Percentiles rank a stretch among this genome's conserved stretches.
These are phyloP conservation scores for Aphelocoma coerulescens DNA, from an alignment of 2,113 vertebrate genomes.

Conservation along the genomic window DNA sequence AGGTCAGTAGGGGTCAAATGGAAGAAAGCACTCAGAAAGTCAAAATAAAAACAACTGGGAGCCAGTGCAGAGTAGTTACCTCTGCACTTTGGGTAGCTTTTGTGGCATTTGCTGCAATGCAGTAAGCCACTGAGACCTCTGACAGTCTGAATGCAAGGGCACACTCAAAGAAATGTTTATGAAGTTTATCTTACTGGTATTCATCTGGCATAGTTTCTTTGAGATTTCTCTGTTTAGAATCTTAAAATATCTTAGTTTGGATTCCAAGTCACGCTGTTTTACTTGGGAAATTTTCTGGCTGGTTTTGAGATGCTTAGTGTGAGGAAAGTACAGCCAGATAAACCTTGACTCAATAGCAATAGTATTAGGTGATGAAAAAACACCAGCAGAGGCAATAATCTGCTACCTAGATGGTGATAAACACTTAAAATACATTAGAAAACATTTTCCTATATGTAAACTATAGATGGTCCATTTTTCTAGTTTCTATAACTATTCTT, in stretches of 20 bases:
- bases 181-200: neutral
- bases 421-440: neutral
- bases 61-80: neutral
- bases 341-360: neutral
- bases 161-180: neutral
- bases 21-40: neutral
- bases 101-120: neutral
- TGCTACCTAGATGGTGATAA: neutral
- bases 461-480: neutral
- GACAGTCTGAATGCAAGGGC: neutral
- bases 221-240: neutral
- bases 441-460: neutral
- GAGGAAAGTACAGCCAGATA: neutral
- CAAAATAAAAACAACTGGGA: neutral
- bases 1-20: neutral
- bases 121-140: neutral
- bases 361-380: neutral
- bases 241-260: neutral
- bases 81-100: neutral
- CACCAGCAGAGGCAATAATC: neutral
- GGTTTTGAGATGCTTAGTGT: neutral
- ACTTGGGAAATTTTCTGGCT: neutral
- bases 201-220: neutral
- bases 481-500: neutral
- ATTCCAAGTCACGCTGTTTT: neutral